Percentiles rank a stretch among this genome's conserved stretches.
Conservation (phyloP, 2,113 vertebrate species). For the human region DNA sequence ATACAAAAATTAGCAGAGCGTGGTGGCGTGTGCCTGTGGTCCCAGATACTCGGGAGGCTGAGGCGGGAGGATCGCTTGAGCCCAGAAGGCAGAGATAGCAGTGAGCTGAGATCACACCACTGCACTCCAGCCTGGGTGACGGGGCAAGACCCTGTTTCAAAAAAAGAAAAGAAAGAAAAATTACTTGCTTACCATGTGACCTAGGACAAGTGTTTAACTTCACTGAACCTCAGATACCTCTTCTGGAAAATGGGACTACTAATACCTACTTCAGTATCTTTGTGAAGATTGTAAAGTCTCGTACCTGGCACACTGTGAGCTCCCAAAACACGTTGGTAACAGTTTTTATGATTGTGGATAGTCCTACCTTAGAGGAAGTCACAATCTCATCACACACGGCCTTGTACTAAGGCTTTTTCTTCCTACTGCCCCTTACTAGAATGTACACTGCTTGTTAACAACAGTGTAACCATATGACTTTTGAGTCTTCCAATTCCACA, state of each 20-base stretch:
- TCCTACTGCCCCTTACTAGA: not conserved
- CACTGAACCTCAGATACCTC: not conserved
- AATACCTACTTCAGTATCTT: not conserved
- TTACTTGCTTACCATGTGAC: not conserved
- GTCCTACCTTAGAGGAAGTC: not conserved
- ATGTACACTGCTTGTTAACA: not conserved
- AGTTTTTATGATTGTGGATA: not conserved
- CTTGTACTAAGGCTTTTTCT: not conserved
- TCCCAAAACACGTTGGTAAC: not conserved
- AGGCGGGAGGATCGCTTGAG: too few relatives aligned
- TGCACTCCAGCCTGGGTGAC: too few relatives aligned
- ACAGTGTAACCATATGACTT: not conserved
- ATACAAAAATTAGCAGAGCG: too few relatives aligned
- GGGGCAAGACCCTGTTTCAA: too few relatives aligned
- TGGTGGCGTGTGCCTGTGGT: too few relatives aligned
- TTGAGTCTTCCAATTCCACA: not conserved
- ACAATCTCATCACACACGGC: not conserved
- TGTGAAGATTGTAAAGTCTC: not conserved
- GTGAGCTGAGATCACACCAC: too few relatives aligned
- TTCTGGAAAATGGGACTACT: not conserved
- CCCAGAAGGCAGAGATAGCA: too few relatives aligned
- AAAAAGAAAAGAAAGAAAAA: too few relatives aligned
- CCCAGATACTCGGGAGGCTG: too few relatives aligned
- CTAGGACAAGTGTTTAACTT: not conserved
- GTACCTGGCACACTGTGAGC: not conserved